Conservation (phyloP, 2,888 invertebrate species). For the Scaptomyza caliginosa region DNA sequence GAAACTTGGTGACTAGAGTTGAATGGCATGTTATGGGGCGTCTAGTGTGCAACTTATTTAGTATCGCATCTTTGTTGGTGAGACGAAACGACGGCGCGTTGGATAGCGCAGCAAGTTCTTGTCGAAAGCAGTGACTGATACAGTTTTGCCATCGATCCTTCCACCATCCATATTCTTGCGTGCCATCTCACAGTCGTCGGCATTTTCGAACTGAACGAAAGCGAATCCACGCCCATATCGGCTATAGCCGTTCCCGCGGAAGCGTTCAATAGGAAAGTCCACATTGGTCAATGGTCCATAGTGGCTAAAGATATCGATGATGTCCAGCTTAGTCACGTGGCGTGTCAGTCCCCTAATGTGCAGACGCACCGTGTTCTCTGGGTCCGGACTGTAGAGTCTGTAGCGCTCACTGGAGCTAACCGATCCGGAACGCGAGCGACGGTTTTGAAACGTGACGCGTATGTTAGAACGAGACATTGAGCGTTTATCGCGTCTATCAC, state of each 20-base stretch:
- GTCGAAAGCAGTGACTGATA: slow-evolving; percentile 48
- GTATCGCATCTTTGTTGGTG: not conserved
- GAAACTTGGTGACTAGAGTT: not conserved
- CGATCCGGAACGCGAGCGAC: not conserved
- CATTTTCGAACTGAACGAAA: slow-evolving; percentile 45
- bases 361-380: slow-evolving; percentile 28
- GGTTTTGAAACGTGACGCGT: not conserved
- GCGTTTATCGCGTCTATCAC: too few species aligned
- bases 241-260: not conserved
- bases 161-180: slow-evolving; percentile 58
- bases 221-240: slow-evolving; percentile 56
- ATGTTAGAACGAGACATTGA: not conserved
- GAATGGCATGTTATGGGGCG: too few species aligned
- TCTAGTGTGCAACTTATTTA: not conserved
- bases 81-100: slow-evolving; percentile 26
- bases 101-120: slow-evolving; percentile 36
- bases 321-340: slow-evolving; percentile 53
- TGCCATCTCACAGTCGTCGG: slow-evolving; percentile 50
- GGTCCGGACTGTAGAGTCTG: not conserved
- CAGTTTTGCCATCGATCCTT: slow-evolving; percentile 42
- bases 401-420: fast-evolving
- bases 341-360: slow-evolving; percentile 53
- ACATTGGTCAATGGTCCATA: slow-evolving; percentile 50
- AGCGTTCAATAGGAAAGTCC: slow-evolving; percentile 52
- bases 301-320: slow-evolving; percentile 52